Conservation (phyloP, 2,113 vertebrate genomes). For the Sturnira hondurensis region DNA sequence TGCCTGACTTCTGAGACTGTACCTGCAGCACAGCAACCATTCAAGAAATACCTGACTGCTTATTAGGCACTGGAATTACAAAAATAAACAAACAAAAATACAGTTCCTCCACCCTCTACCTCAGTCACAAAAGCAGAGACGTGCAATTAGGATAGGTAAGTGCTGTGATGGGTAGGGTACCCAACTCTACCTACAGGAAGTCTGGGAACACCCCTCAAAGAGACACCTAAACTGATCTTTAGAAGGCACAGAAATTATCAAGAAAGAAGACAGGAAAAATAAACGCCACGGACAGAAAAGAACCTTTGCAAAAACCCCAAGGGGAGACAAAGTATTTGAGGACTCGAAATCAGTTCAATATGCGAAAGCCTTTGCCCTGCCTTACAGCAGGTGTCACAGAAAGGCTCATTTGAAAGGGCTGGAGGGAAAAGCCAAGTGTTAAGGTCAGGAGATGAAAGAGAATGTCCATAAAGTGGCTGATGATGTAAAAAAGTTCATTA, state of each 20-base stretch:
- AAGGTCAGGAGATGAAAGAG: not conserved
- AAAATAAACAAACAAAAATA: constrained; percentile 13
- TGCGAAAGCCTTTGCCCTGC: not conserved
- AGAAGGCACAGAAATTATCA: not conserved
- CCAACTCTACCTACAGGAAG: not conserved
- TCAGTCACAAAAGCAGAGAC: not conserved
- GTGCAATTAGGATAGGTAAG: not conserved
- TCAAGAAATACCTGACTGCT: not conserved
- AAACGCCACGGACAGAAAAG: not conserved
- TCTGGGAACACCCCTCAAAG: not conserved
- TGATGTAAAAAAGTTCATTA: not conserved
- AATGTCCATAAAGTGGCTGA: not conserved
- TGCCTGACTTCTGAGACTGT: not conserved
- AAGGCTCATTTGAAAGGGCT: not conserved
- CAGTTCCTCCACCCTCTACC: not conserved
- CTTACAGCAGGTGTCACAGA: not conserved
- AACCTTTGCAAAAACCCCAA: not conserved
- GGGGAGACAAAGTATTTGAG: not conserved
- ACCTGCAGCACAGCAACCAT: not conserved
- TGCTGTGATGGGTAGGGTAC: not conserved
- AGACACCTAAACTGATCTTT: not conserved
- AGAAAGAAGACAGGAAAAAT: not conserved
- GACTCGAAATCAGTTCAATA: not conserved
- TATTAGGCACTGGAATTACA: not conserved
- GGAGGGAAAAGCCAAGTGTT: not conserved